phyloP scores from a whole-genome alignment of 2,113 vertebrate genomes.

The Sarotherodon lohbergeri region DNA sequence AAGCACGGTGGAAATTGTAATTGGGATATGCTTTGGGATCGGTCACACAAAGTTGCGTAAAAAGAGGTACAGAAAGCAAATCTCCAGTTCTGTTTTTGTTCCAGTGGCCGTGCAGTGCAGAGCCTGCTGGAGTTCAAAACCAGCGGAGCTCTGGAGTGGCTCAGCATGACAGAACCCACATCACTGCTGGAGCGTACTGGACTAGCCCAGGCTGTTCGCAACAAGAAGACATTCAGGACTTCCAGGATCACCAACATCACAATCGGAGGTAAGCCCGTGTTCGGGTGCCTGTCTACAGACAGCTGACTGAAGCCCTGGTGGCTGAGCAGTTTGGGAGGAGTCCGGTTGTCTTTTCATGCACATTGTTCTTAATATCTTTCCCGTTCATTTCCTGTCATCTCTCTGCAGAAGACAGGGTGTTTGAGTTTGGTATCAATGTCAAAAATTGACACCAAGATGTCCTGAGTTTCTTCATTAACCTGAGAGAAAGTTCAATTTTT shows the following conservation, averaged over 20 bases:
- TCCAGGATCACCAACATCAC: conserved; percentile 66
- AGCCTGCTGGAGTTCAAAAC: conserved; percentile 72
- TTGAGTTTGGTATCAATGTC: neutral
- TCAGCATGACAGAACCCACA: conserved; percentile 11
- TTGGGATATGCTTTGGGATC: neutral
- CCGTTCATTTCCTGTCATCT: neutral
- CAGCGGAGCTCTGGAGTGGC: conserved; percentile 57
- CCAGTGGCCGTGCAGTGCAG: conserved; percentile 70
- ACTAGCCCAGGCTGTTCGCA: conserved; percentile 10
- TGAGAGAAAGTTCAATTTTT: neutral
- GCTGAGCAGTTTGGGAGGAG: neutral
- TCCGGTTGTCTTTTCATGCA: neutral
- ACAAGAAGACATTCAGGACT: conserved; percentile 36
- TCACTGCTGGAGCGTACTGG: conserved; percentile 59
- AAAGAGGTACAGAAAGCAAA: neutral
- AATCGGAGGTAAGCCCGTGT: conserved; percentile 68
- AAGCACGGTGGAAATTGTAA: neutral
- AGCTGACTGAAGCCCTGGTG: neutral
- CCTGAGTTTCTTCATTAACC: neutral
- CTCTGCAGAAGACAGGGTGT: accelerated
- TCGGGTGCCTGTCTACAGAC: no score
- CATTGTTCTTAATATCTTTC: neutral
- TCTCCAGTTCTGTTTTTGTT: neutral
- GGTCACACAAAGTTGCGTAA: neutral
- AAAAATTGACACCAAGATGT: neutral